These are phyloP conservation scores for Eupeodes latifasciatus DNA, from an alignment of 2,888 invertebrate genomes.

Conservation along the genomic window DNA sequence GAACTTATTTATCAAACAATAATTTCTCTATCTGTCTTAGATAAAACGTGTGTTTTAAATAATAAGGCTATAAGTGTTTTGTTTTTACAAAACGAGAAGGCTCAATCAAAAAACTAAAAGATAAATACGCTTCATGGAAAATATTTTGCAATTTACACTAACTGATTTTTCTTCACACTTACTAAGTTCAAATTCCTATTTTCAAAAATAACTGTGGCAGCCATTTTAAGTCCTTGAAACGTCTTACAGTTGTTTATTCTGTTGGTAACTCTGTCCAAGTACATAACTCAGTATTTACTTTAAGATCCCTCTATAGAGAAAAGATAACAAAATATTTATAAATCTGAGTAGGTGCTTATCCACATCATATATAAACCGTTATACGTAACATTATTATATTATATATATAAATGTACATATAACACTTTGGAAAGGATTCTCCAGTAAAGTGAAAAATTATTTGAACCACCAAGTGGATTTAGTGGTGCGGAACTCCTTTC, in stretches of 20 bases:
- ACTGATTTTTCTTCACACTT: too few relatives aligned
- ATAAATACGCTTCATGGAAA: too few relatives aligned
- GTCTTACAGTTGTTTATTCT: not conserved
- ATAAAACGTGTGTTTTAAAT: too few relatives aligned
- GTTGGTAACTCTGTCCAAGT: constrained; percentile 22
- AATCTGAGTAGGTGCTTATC: constrained; percentile 73
- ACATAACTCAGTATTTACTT: constrained; percentile 3
- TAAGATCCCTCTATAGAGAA: constrained; percentile 38
- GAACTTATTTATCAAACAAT: too few relatives aligned
- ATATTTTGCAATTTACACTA: too few relatives aligned
- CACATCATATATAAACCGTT: constrained; percentile 62
- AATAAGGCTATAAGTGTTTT: too few relatives aligned
- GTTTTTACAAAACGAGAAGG: too few relatives aligned
- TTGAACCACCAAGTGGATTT: constrained; percentile 66
- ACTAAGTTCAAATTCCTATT: too few relatives aligned
- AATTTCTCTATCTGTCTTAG: too few relatives aligned
- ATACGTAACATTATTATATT: constrained; percentile 54
- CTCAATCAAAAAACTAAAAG: too few relatives aligned
- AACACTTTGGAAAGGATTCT: constrained; percentile 66
- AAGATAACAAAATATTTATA: constrained; percentile 76
- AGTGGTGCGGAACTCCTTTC: constrained; percentile 65
- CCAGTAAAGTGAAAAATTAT: constrained; percentile 75
- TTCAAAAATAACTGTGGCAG: not conserved
- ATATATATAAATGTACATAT: not conserved
- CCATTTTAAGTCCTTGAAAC: not conserved